Base-by-base conservation (phyloP, 2,888 invertebrate genomes). In the Scaptomyza flava region DNA sequence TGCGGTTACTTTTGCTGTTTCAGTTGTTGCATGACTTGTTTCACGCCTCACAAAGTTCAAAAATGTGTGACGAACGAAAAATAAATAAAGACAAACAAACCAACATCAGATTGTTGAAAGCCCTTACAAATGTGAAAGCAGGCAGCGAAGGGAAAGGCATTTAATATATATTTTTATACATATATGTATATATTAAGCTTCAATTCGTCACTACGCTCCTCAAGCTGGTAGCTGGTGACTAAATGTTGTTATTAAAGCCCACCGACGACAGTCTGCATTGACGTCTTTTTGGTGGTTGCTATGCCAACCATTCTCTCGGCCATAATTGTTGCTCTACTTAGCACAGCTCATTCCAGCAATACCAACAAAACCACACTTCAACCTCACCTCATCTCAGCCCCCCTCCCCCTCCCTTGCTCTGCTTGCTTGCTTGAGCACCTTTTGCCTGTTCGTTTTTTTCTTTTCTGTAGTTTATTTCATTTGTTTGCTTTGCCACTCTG, bases 271-370 rank as follows among this genome's bases (percentile, higher is more conserved):
- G 63, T 33, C 34, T 68, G 17, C 74, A 50, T 58, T 71, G 73
- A 72, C 61, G 72, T 77, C 77, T 36, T 43, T 12, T 56, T 66
- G 68, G 33, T 43, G 27, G 58, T 42, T 53, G 58, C 47, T 50
- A 33, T 57, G 62, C 41, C 42, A 66, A 66, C 43, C 68, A 41
- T 70, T 65, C 87, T 83, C 72, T 83, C 69, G 68, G 73, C 79
- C 79, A 88, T 86, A 88, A 83, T 83, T 83, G 89, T 87, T 88
- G 83, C 87, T 84, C 86, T 86, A 87, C 87, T 82, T 85, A 79
- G 79, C 61, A 45, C 12, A 47, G 27, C 61, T 43, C 77, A 62
- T 62, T 34, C 76, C 78, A 50, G 47, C 14, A 27, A 34, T 17
- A 53, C 43, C 51, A 57, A 38, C 27, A 17, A 17, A 48, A 43